Evolutionary conservation across 64 coral and sea anemone species (phyloP).

Genomic region (Exaiptasia diaphana): DNA sequence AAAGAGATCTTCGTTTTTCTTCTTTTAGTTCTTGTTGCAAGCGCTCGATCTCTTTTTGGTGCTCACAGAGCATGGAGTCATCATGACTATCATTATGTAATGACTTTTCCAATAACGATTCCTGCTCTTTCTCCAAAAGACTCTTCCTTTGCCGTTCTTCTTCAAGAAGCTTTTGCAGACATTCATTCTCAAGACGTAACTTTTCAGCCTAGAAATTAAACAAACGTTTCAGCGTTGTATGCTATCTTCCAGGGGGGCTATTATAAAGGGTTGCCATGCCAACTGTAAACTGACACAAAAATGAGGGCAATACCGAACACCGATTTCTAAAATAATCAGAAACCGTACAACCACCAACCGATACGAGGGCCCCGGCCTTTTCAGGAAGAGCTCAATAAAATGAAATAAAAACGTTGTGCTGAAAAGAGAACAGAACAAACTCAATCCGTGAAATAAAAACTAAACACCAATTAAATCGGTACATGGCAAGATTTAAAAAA

Average conservation of each 20-base stretch:
- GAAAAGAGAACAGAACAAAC: no score
- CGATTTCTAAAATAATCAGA: no score
- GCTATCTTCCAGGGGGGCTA: background rate
- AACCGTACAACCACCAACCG: no score
- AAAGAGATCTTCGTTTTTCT: constrained; percentile 61
- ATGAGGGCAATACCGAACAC: no score
- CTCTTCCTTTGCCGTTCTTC: constrained; percentile 59
- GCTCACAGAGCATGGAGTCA: constrained; percentile 16
- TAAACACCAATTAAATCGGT: no score
- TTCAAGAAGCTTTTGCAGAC: constrained; percentile 48
- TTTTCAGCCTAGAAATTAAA: constrained; percentile 38
- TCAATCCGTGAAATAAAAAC: no score
- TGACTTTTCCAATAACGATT: constrained; percentile 41
- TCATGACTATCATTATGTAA: constrained; percentile 46
- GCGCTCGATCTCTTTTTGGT: constrained; percentile 26
- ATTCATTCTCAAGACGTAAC: constrained; percentile 55
- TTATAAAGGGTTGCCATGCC: background rate
- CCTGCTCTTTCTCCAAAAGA: constrained; percentile 46
- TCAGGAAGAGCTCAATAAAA: no score
- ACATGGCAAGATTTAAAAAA: no score
- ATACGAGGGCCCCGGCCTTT: no score
- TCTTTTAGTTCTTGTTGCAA: constrained; percentile 51
- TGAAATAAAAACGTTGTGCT: no score
- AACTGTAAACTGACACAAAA: no score
- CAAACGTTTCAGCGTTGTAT: no score